These are phyloP conservation scores for Thripadectes ignobilis DNA, from an alignment of 2,797 vertebrate genomes.

Conservation along the genomic window DNA sequence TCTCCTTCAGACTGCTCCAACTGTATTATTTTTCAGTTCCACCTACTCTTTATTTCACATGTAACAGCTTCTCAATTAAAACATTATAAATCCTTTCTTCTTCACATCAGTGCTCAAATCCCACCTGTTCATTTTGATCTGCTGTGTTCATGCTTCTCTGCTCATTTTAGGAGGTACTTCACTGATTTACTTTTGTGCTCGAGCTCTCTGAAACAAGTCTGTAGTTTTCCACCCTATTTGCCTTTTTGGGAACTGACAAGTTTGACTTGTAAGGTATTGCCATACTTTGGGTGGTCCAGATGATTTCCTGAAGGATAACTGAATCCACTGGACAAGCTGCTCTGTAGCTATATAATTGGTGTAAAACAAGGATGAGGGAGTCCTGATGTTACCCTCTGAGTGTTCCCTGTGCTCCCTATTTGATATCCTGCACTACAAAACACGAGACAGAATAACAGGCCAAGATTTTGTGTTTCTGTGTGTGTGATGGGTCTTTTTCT, in stretches of 20 bases:
- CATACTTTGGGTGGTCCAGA: background rate
- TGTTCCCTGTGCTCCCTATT: background rate
- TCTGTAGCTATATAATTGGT: background rate
- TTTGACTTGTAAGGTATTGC: background rate
- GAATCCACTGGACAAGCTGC: background rate
- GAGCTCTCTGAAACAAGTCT: background rate
- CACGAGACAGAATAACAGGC: background rate
- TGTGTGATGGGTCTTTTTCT: fast-evolving
- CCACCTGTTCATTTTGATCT: background rate
- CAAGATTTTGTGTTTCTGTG: background rate
- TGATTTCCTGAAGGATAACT: background rate
- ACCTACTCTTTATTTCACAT: slow-evolving; percentile 34
- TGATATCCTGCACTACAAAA: background rate
- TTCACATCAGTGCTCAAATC: background rate
- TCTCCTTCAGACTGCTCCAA: slow-evolving; percentile 16
- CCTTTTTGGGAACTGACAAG: background rate
- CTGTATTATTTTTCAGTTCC: background rate
- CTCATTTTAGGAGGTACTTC: background rate
- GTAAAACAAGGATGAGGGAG: background rate
- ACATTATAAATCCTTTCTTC: background rate
- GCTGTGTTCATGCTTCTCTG: background rate
- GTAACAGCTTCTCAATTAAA: slow-evolving; percentile 37
- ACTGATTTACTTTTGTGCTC: background rate
- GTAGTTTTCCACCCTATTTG: background rate
- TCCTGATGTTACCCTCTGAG: background rate